Conservation (phyloP, 2,888 invertebrate species). For the Pyrochroa serraticornis region DNA sequence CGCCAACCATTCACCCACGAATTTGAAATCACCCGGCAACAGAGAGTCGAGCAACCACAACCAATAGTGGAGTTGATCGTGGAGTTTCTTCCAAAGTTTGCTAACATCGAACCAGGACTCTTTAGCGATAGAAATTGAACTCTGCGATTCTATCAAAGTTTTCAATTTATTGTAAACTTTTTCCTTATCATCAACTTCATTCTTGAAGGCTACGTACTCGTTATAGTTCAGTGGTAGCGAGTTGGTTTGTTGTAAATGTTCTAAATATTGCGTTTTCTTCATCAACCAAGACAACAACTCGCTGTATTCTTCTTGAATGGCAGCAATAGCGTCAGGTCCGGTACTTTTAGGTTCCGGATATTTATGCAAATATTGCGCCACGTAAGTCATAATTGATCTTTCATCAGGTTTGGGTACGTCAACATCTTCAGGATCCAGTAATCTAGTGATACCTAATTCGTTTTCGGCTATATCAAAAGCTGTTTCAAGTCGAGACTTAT, state of each 20-base stretch:
- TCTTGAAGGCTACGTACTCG: constrained; percentile 79
- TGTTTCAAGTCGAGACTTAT: constrained; percentile 84
- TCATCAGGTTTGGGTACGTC: constrained; percentile 96
- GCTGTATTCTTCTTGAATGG: constrained; percentile 81
- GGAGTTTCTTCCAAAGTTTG: constrained; percentile 80
- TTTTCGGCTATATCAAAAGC: constrained; percentile 93
- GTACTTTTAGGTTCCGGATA: constrained; percentile 86
- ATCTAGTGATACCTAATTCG: constrained; percentile 87
- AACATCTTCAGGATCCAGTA: constrained; percentile 94
- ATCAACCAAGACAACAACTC: constrained; percentile 82
- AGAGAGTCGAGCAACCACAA: constrained; percentile 85
- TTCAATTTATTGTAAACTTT: constrained; percentile 78
- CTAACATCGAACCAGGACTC: constrained; percentile 87
- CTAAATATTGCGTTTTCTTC: constrained; percentile 77
- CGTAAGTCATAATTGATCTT: constrained; percentile 97
- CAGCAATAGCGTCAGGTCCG: constrained; percentile 74
- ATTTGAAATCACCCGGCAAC: constrained; percentile 84
- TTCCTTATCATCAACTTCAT: constrained; percentile 76
- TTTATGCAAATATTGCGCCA: constrained; percentile 96
- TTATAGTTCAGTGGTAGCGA: constrained; percentile 79
- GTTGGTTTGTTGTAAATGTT: constrained; percentile 77
- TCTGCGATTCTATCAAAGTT: constrained; percentile 79
- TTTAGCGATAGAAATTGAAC: constrained; percentile 79
- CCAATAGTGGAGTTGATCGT: constrained; percentile 82
- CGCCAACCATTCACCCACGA: constrained; percentile 89